A percentile compares a stretch with the other conserved stretches of the same genome.
These are phyloP conservation scores for Gasteruption jaculator DNA, from an alignment of 2,888 invertebrate species.

Conservation along the genomic window DNA sequence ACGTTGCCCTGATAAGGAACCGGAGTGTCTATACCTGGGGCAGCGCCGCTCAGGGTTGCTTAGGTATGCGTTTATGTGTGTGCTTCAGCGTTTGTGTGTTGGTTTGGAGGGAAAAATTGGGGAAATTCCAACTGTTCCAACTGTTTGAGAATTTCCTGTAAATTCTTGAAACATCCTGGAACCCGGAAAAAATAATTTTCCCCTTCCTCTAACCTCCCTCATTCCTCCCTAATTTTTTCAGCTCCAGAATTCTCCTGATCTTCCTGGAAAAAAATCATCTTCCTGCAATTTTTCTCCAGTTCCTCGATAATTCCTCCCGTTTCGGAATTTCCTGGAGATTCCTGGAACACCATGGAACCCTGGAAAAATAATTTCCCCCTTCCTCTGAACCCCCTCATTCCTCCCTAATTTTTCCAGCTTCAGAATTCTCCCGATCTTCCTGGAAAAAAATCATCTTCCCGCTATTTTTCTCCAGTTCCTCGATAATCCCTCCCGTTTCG, in stretches of 20 bases:
- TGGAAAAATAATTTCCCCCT: too few relatives aligned
- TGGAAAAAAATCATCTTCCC: background rate
- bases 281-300: too few relatives aligned
- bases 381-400: background rate
- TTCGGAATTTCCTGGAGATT: too few relatives aligned
- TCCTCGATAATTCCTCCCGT: too few relatives aligned
- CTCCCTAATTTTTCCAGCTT: background rate
- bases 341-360: too few relatives aligned
- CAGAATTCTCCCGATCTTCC: background rate
- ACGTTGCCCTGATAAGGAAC: constrained; percentile 60
- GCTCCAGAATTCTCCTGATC: too few relatives aligned
- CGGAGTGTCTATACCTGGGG: constrained; percentile 64
- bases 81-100: too few relatives aligned
- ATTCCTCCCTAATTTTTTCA: background rate
- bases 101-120: too few relatives aligned
- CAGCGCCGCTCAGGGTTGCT: constrained; percentile 55
- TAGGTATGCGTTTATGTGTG: constrained; percentile 49
- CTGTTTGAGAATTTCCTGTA: background rate
- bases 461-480: too few relatives aligned
- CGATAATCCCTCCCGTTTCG: too few relatives aligned
- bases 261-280: too few relatives aligned
- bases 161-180: background rate
- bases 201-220: background rate
- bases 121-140: background rate
- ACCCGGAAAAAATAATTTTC: background rate